Conservation (phyloP, 2,797 vertebrate species). For the Cryptoprocta ferox region DNA sequence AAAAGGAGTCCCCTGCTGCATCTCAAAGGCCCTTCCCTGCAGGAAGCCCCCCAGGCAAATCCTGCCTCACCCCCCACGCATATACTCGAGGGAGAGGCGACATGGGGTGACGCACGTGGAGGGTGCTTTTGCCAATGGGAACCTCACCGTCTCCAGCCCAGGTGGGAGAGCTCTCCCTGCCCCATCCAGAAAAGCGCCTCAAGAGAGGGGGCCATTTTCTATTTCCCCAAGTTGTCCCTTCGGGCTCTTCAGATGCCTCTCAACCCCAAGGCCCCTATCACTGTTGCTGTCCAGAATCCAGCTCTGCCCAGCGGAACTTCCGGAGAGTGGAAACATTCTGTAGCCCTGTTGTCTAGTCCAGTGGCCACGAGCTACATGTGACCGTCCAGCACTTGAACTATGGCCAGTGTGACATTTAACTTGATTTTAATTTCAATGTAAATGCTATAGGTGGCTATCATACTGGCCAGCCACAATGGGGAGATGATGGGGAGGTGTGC, state of each 20-base stretch:
- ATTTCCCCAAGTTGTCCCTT: neutral
- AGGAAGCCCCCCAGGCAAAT: neutral
- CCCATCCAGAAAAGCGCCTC: neutral
- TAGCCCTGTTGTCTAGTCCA: neutral
- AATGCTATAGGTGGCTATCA: neutral
- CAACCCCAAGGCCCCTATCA: neutral
- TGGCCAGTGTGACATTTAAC: neutral
- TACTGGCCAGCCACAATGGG: neutral
- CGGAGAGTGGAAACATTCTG: neutral
- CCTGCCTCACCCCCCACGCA: neutral
- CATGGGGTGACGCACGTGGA: neutral
- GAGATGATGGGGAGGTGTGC: neutral
- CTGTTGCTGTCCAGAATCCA: neutral
- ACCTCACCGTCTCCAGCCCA: neutral
- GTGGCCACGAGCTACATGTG: neutral
- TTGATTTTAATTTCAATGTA: neutral
- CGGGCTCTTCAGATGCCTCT: neutral
- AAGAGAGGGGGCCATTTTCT: neutral
- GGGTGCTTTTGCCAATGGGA: neutral
- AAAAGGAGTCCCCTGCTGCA: neutral
- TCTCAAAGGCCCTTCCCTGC: neutral
- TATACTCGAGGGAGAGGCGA: neutral
- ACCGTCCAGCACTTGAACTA: neutral
- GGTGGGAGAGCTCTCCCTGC: neutral
- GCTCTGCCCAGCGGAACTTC: neutral